A percentile compares a stretch with the other conserved stretches of the same genome.
Conservation (phyloP, 2,888 invertebrate species). For the Ennomos erosarius region DNA sequence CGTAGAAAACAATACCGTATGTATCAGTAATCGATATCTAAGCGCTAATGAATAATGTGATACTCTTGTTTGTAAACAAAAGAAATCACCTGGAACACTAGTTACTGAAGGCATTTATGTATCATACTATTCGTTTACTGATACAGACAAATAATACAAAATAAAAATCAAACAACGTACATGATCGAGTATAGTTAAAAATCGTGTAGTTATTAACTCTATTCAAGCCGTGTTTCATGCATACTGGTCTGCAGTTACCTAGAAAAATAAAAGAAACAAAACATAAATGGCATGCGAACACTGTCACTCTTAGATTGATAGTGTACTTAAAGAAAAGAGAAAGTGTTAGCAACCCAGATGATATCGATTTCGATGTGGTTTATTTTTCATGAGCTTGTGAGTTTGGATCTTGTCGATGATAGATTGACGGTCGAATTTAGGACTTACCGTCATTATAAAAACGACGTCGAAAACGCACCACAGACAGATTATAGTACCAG, state of each 20-base stretch:
- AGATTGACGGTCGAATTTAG: conserved; percentile 28
- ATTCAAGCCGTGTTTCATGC: conserved; percentile 77
- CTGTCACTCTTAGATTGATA: conserved; percentile 28
- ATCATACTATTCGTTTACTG: conserved; percentile 22
- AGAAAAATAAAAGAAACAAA: conserved; percentile 63
- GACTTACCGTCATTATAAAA: conserved; percentile 22
- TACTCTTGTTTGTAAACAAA: conserved; percentile 42
- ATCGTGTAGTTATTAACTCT: conserved; percentile 70
- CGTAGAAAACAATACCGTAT: conserved; percentile 64
- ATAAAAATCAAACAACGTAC: conserved; percentile 61
- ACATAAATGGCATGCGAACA: conserved; percentile 59
- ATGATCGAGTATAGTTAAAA: conserved; percentile 72
- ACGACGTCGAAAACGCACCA: conserved; percentile 53
- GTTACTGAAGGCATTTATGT: too few relatives aligned
- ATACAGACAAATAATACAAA: conserved; percentile 3
- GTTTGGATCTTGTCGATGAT: conserved; percentile 23
- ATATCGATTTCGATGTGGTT: conserved; percentile 38
- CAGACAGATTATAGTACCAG: conserved; percentile 51
- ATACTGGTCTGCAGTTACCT: conserved; percentile 72
- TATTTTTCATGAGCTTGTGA: conserved; percentile 35
- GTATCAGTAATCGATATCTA: conserved; percentile 60
- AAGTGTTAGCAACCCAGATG: conserved; percentile 31
- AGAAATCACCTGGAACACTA: conserved; percentile 17
- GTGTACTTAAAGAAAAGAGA: conserved; percentile 27
- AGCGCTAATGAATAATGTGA: conserved; percentile 45